Base-by-base conservation (phyloP, 2,113 vertebrate genomes). In the Alectura lathami region DNA sequence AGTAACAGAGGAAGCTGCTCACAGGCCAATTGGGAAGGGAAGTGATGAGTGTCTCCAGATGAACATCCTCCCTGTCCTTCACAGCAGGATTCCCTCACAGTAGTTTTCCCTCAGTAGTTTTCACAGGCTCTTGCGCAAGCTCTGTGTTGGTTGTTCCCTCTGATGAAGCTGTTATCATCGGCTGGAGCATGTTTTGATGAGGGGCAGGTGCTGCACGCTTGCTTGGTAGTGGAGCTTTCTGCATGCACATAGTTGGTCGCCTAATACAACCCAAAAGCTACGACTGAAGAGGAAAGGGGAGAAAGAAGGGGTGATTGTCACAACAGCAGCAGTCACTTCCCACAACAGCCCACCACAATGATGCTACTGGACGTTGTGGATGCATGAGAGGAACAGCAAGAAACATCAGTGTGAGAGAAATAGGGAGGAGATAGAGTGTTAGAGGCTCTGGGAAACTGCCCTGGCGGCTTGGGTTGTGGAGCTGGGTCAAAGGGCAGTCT, bases 141-240 rank as follows among this genome's bases (percentile, higher is more conserved):
- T 64, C 30, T 6, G 26, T 3, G 0, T 24, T 80, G 32, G 26
- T 80, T 0, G 0, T 42, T 86, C 20, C 59, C 9, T 2, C 34
- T 69, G 40, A 60, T 38, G 45, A 75, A 7, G 27, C 12, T 0
- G 0, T n/a, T 68, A 81, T 22, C 1, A 1, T 24, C 43, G 54
- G 13, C 42, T 86, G 63, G 54, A 69, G 8, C 1, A 3, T 9
- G 7, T 23, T 77, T 32, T 62, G 77, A 17, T 48, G 69, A 86
- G 47, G 4, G 3, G 21, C 36, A 48, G 36, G 30, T 73, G 36
- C 16, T 66, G 6, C 32, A 32, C 0, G 2, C 14, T 68, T 68
- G 36, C 36, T 69, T 73, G 30, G 26, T 21, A 36, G 23, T 16
- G 86, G 64, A 78, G 32, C 29, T 83, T 69, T 53, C 23, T 66